Evolutionary conservation across 2,888 invertebrate genomes (phyloP).

Genomic region (Lycophotia porphyrea): DNA sequence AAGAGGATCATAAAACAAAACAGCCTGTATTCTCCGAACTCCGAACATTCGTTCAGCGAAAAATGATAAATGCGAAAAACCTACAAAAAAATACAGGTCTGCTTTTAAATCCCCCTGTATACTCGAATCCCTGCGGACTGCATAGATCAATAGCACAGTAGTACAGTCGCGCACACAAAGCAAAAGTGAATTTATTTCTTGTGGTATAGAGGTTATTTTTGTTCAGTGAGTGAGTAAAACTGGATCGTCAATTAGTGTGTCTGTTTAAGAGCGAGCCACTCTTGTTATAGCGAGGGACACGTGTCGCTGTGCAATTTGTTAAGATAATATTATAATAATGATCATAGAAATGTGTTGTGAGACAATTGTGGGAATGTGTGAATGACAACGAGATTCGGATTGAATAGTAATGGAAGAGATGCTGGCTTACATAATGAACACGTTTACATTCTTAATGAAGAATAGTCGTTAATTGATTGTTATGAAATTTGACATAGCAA

Average conservation of each 20-base stretch:
- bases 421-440: conserved; percentile 1
- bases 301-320: conserved; percentile 64
- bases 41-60: conserved; percentile 48
- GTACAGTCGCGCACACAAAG: conserved; percentile 58
- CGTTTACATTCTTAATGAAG: background rate
- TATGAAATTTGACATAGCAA: background rate
- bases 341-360: conserved; percentile 35
- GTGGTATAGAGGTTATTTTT: conserved; percentile 63
- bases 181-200: conserved; percentile 64
- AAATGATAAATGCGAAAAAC: conserved; percentile 52
- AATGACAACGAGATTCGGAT: conserved; percentile 23
- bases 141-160: conserved; percentile 74
- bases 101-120: conserved; percentile 75
- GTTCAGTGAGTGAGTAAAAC: conserved; percentile 61
- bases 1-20: conserved; percentile 53
- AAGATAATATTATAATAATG: conserved; percentile 64
- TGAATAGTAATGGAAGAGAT: background rate
- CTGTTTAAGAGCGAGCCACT: conserved; percentile 71
- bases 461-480: background rate
- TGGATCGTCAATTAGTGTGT: conserved; percentile 80
- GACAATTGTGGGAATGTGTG: conserved; percentile 49
- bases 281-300: conserved; percentile 69
- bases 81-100: conserved; percentile 50
- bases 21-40: conserved; percentile 56
- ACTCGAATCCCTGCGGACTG: conserved; percentile 73